These are phyloP conservation scores for Dicycla oo DNA, from an alignment of 2,888 invertebrate species.

Conservation along the genomic window DNA sequence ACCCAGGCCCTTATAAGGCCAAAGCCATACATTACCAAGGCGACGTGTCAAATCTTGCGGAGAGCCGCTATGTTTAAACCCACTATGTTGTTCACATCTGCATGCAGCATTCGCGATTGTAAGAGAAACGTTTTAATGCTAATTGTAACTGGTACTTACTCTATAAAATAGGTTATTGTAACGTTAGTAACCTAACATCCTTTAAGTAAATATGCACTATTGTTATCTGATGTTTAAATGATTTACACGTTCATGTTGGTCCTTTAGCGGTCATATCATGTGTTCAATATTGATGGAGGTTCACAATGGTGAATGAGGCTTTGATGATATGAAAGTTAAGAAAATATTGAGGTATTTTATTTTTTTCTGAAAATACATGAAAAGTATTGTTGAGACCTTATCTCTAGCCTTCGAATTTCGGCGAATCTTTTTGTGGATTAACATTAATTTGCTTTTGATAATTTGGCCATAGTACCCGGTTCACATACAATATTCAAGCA, in stretches of 20 bases:
- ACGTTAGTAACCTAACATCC: constrained; percentile 45
- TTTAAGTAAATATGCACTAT: constrained; percentile 54
- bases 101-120: constrained; percentile 46
- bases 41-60: constrained; percentile 48
- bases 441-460: background rate
- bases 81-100: constrained; percentile 46
- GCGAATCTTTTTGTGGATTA: background rate
- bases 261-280: constrained; percentile 39
- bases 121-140: constrained; percentile 47
- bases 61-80: constrained; percentile 33
- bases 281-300: constrained; percentile 41
- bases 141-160: constrained; percentile 36
- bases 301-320: background rate
- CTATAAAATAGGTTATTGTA: constrained; percentile 51
- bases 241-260: constrained; percentile 41
- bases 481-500: background rate
- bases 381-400: background rate
- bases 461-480: background rate
- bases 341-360: background rate
- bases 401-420: background rate
- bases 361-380: no score
- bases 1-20: constrained; percentile 9
- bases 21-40: constrained; percentile 15
- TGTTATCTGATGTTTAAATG: constrained; percentile 55
- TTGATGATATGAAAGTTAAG: constrained; percentile 30